A percentile compares a stretch with the other conserved stretches of the same genome.
These are phyloP conservation scores for Rhagoletis pomonella DNA, from an alignment of 1,140 invertebrate species.

Conservation along the genomic window DNA sequence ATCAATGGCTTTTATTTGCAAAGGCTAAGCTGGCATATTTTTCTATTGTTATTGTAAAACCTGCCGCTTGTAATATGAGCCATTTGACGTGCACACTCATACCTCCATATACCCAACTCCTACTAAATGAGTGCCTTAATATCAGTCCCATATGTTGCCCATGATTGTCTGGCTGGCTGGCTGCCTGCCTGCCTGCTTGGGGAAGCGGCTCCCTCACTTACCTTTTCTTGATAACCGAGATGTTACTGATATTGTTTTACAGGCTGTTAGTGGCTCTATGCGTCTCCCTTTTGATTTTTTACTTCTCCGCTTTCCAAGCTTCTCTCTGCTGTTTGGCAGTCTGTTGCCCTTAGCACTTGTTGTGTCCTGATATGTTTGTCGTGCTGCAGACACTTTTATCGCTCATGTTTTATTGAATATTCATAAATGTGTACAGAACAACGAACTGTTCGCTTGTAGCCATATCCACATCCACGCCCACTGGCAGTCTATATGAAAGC, in stretches of 20 bases:
- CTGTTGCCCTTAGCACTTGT: constrained; percentile 20
- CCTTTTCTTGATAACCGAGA: not conserved
- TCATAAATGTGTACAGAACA: constrained; percentile 65
- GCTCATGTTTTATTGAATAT: constrained; percentile 72
- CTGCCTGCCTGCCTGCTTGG: constrained; percentile 51
- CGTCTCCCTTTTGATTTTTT: not conserved
- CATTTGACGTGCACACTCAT: not conserved
- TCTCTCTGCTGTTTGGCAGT: not conserved
- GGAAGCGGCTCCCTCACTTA: not conserved
- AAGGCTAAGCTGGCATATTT: not conserved
- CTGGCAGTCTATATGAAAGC: constrained; percentile 27
- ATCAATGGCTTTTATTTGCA: not conserved
- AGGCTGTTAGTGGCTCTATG: not conserved
- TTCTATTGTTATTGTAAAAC: not conserved
- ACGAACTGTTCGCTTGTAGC: not conserved
- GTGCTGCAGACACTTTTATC: constrained; percentile 64
- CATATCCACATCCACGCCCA: not conserved
- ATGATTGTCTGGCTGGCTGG: constrained; percentile 56
- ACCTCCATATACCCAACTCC: not conserved
- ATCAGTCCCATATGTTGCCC: constrained; percentile 49
- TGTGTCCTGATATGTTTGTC: not conserved
- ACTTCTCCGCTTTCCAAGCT: not conserved
- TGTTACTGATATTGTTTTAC: constrained; percentile 41
- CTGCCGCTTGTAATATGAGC: constrained; percentile 41
- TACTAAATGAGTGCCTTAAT: not conserved